These are phyloP conservation scores for Cecidostiba fungosa DNA, from an alignment of 2,888 invertebrate species.

Conservation along the genomic window DNA sequence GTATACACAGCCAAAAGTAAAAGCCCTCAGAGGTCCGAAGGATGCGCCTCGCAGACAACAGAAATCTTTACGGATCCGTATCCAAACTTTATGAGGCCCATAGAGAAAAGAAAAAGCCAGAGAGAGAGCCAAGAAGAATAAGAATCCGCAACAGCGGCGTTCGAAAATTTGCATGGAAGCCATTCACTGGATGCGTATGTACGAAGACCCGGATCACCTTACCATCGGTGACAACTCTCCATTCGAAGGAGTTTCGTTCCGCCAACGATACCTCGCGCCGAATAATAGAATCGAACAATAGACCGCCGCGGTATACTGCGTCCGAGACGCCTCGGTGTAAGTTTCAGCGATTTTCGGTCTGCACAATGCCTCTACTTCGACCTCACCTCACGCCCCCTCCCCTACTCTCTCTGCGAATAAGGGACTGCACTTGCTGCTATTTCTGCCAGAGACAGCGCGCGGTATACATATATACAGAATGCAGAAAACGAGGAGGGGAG, in stretches of 20 bases:
- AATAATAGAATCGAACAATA: slow-evolving; percentile 56
- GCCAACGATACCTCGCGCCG: slow-evolving; percentile 70
- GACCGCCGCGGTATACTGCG: not conserved
- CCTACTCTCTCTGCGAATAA: not conserved
- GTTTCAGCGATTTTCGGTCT: slow-evolving; percentile 49
- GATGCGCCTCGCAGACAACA: not conserved
- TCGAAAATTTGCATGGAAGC: slow-evolving; percentile 43
- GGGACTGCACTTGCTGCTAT: slow-evolving; percentile 28
- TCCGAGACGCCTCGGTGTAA: slow-evolving; percentile 40
- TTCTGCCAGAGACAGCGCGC: not conserved
- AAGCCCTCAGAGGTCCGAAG: not conserved
- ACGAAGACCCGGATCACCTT: slow-evolving; percentile 28
- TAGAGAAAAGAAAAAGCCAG: not conserved
- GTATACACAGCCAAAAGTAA: not conserved
- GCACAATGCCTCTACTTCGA: not conserved
- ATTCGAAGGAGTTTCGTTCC: slow-evolving; percentile 72
- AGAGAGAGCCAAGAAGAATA: not conserved
- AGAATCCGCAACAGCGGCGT: not conserved
- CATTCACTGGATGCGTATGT: not conserved
- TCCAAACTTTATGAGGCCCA: not conserved
- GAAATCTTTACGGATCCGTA: slow-evolving; percentile 5
- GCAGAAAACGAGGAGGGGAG: not conserved
- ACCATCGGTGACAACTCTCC: slow-evolving; percentile 64
- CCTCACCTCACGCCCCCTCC: slow-evolving; percentile 51
- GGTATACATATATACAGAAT: no score